phyloP scores from a whole-genome alignment of 1,140 invertebrate species.

The Andricus grossulariae region DNA sequence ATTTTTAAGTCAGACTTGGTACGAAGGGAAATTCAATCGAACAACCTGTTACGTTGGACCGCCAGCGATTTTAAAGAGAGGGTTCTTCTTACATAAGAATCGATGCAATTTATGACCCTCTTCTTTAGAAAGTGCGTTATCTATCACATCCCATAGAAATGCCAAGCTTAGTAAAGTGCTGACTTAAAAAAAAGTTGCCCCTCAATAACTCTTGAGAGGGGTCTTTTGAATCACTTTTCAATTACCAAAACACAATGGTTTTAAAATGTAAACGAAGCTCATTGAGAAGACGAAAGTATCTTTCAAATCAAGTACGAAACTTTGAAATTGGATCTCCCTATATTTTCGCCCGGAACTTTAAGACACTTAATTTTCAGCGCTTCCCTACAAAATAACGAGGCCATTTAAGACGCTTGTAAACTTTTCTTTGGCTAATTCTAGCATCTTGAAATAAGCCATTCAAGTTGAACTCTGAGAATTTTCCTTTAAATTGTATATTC shows the following conservation, averaged over 20 bases:
- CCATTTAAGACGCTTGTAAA: constrained; percentile 15
- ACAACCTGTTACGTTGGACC: background rate
- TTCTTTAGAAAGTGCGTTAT: background rate
- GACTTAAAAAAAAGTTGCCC: background rate
- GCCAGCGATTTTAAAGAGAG: background rate
- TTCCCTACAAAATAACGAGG: background rate
- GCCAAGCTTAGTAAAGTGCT: background rate
- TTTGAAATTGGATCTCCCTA: background rate
- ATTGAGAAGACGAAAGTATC: background rate
- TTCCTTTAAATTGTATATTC: background rate
- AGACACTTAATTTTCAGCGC: constrained; percentile 21
- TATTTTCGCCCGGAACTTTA: background rate
- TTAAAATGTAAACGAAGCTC: background rate
- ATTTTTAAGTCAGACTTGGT: too few relatives aligned
- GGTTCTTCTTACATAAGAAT: background rate
- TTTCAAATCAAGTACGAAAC: constrained; percentile 2
- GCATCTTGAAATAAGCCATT: constrained; percentile 3
- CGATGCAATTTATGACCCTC: constrained; percentile 4
- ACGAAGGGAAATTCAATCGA: background rate
- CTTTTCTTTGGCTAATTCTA: constrained; percentile 3
- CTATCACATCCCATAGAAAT: background rate
- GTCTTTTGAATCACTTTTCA: too few relatives aligned
- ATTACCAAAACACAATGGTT: background rate
- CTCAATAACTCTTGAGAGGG: background rate
- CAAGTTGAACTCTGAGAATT: background rate